Conservation (phyloP, 2,113 vertebrate species). For the Pogonocichla stellata region DNA sequence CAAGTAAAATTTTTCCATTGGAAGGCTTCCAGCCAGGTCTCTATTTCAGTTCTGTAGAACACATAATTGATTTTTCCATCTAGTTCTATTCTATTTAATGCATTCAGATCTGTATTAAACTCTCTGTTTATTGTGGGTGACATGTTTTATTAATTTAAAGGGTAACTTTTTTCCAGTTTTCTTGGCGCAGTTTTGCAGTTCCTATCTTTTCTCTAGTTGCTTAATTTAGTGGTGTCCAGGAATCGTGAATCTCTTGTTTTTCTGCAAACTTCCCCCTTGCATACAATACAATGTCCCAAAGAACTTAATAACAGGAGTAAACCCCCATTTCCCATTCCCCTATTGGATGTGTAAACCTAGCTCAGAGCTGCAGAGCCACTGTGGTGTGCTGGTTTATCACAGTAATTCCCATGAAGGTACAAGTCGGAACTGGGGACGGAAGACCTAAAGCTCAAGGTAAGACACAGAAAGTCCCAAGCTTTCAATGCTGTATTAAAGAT, state of each 20-base stretch:
- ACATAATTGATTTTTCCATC: conserved; percentile 8
- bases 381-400: background rate
- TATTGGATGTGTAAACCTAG: background rate
- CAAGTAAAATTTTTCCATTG: conserved; percentile 25
- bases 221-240: background rate
- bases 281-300: background rate
- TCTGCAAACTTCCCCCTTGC: background rate
- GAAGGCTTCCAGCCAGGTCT: conserved; percentile 2
- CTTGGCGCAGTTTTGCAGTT: background rate
- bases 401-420: background rate
- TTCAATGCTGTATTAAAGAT: background rate
- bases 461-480: background rate
- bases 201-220: background rate
- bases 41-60: background rate
- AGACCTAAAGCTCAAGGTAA: background rate
- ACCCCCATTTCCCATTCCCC: accelerated
- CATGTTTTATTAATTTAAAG: background rate
- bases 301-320: background rate
- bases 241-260: background rate
- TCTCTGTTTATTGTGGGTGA: background rate
- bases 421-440: background rate
- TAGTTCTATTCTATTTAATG: background rate
- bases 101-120: background rate
- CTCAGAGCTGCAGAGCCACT: background rate
- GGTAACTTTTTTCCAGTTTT: background rate